Evolutionary conservation across 2,888 invertebrate genomes (phyloP).

Genomic region (Serrognathus titanus): DNA sequence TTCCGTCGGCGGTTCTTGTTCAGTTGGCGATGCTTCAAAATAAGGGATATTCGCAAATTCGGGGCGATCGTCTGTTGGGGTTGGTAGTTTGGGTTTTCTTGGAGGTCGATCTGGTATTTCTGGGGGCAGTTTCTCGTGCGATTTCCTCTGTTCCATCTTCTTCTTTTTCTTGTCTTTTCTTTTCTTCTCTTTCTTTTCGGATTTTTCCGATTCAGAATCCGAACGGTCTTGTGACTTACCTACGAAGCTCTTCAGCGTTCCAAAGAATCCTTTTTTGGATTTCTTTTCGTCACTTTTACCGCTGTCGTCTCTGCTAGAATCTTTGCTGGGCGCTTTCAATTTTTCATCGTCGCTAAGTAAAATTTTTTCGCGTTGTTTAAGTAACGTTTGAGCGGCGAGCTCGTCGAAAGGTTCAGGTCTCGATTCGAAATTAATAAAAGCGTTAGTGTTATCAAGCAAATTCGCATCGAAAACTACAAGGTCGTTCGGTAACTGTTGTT

Average conservation of each 20-base stretch:
- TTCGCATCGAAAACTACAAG: conserved; percentile 1
- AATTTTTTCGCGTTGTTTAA: conserved; percentile 16
- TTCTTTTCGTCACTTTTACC: conserved; percentile 40
- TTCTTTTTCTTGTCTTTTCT: conserved; percentile 28
- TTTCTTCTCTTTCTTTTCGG: conserved; percentile 36
- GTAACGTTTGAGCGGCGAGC: conserved; percentile 9
- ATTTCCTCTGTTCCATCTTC: conserved; percentile 14
- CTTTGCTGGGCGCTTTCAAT: conserved; percentile 23
- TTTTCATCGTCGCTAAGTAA: conserved; percentile 18
- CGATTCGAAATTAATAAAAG: conserved; percentile 45
- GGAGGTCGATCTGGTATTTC: conserved; percentile 34
- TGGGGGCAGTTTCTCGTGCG: conserved; percentile 15
- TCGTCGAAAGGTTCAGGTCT: conserved; percentile 40
- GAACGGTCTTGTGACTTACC: conserved; percentile 45
- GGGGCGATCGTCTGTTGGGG: conserved; percentile 34
- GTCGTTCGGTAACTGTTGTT: conserved; percentile 12
- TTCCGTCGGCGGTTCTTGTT: conserved; percentile 11
- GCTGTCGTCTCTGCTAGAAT: conserved; percentile 29
- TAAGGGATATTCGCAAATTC: conserved; percentile 42
- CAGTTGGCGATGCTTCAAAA: conserved; percentile 37
- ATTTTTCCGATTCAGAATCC: conserved; percentile 47
- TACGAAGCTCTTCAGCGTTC: conserved; percentile 45
- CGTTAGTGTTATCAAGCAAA: conserved; percentile 37
- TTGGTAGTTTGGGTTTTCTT: conserved; percentile 41
- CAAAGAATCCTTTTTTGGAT: conserved; percentile 43